These are phyloP conservation scores for Sitodiplosis mosellana DNA, from an alignment of 1,140 invertebrate species.

Conservation along the genomic window DNA sequence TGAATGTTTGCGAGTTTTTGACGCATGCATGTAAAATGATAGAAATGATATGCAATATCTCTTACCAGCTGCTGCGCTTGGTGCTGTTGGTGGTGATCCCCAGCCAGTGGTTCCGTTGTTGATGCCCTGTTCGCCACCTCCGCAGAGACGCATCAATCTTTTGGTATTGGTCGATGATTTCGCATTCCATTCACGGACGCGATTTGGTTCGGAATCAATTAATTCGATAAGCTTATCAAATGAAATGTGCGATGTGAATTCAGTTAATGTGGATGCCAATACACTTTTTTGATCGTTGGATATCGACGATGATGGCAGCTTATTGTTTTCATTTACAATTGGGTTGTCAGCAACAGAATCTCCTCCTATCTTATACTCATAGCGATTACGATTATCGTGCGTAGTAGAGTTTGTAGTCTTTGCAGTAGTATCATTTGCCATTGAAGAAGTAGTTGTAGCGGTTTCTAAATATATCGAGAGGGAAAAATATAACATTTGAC, in stretches of 20 bases:
- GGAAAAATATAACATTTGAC: too few species aligned
- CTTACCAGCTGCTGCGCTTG: too few species aligned
- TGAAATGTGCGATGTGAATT: background rate
- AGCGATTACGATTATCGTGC: too few species aligned
- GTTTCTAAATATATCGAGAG: background rate
- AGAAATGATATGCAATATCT: too few species aligned
- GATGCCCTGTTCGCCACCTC: conserved; percentile 59
- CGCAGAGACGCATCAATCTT: conserved; percentile 37
- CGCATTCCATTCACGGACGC: too few species aligned
- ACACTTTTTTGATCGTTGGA: background rate
- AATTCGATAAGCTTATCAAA: background rate
- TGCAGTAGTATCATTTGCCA: background rate
- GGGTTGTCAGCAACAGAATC: background rate
- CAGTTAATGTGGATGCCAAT: background rate
- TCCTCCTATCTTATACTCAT: too few species aligned
- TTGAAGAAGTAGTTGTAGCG: background rate
- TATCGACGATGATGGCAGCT: background rate
- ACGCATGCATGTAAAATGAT: background rate
- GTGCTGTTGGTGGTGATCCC: conserved; percentile 46
- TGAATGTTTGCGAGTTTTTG: too few species aligned
- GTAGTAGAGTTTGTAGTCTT: background rate
- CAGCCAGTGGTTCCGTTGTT: conserved; percentile 52
- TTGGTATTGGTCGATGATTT: conserved; percentile 26
- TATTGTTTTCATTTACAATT: background rate
- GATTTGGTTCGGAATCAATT: background rate